phyloP scores from a whole-genome alignment of 2,797 vertebrate species.

The Cossypha caffra region DNA sequence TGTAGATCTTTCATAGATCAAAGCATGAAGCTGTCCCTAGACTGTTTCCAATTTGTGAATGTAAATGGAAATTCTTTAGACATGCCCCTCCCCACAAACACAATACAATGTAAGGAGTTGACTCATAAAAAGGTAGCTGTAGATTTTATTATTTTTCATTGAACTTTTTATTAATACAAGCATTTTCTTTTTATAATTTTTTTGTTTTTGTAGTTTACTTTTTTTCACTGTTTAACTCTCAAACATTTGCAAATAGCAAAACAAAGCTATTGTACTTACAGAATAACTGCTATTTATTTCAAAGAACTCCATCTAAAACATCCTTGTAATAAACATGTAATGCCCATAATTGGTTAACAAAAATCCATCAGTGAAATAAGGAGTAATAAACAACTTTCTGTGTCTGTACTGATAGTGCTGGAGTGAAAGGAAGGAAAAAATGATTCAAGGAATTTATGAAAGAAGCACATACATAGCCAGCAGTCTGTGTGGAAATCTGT shows the following conservation, averaged over 20 bases:
- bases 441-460: constrained; percentile 6
- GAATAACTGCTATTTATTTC: not conserved
- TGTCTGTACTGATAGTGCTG: not conserved
- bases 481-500: constrained; percentile 37
- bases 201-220: not conserved
- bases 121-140: not conserved
- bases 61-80: constrained; percentile 41
- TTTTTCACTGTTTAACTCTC: not conserved
- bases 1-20: constrained; percentile 55
- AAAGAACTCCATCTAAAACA: not conserved
- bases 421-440: constrained; percentile 13
- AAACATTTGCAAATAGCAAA: not conserved
- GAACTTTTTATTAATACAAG: not conserved
- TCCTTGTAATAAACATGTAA: not conserved
- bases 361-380: not conserved
- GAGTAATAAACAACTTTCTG: not conserved
- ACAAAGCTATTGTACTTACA: not conserved
- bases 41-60: constrained; percentile 61
- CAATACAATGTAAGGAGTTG: not conserved
- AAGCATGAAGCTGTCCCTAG: constrained; percentile 37
- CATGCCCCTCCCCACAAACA: not conserved
- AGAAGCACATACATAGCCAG: constrained; percentile 10
- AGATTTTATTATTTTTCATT: not conserved
- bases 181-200: not conserved
- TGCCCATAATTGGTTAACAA: not conserved